A percentile compares a stretch with the other conserved stretches of the same genome.
These are phyloP conservation scores for Pocillopora verrucosa DNA, from an alignment of 64 coral and sea anemone genomes.

Conservation along the genomic window DNA sequence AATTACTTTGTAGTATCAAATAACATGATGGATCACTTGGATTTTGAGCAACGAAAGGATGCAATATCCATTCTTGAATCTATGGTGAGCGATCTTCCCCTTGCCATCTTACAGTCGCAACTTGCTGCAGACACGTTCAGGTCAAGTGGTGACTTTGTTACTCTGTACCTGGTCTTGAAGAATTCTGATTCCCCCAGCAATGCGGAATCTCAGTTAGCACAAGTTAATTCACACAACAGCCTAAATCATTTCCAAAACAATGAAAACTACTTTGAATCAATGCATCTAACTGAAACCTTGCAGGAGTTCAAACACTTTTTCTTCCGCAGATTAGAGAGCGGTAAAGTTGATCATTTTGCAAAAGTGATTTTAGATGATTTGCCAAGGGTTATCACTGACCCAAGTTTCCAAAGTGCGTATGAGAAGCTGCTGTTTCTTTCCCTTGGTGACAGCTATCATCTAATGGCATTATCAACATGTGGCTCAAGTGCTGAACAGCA, in stretches of 20 bases:
- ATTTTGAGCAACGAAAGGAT: background rate
- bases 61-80: background rate
- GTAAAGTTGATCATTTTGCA: background rate
- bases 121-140: background rate
- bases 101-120: background rate
- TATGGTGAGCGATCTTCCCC: background rate
- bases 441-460: constrained; percentile 11
- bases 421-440: constrained; percentile 5
- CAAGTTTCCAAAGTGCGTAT: background rate
- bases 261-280: constrained; percentile 6
- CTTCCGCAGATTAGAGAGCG: background rate
- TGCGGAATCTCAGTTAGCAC: background rate
- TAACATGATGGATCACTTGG: constrained; percentile 36
- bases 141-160: background rate
- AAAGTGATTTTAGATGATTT: background rate
- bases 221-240: background rate
- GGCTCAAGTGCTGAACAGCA: background rate
- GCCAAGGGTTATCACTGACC: background rate
- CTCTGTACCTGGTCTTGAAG: constrained; percentile 11
- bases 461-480: background rate
- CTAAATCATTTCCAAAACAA: background rate
- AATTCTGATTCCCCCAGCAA: constrained; percentile 13
- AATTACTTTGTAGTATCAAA: constrained; percentile 39
- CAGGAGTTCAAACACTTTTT: background rate
- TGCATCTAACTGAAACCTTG: constrained; percentile 11